A percentile compares a stretch with the other conserved stretches of the same genome.
These are phyloP conservation scores for Macquaria australasica DNA, from an alignment of 2,113 vertebrate genomes.

Conservation along the genomic window DNA sequence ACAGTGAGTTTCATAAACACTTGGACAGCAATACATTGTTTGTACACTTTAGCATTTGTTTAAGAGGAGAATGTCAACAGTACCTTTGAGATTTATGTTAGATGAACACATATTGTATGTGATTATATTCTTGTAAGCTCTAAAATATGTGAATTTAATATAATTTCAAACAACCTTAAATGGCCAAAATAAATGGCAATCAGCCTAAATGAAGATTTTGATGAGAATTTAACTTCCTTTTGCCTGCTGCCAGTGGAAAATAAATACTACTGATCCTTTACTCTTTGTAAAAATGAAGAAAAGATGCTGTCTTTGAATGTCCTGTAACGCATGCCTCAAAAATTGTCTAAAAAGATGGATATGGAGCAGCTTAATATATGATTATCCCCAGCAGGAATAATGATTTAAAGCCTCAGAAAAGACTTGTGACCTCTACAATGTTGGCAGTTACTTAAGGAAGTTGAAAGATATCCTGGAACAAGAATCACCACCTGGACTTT, in stretches of 20 bases:
- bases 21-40: background rate
- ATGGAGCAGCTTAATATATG: constrained; percentile 19
- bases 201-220: background rate
- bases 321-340: constrained; percentile 1
- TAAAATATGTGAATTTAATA: background rate
- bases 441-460: constrained; percentile 57
- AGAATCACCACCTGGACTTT: constrained; percentile 36
- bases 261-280: background rate
- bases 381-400: constrained; percentile 40
- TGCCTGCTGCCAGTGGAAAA: constrained; percentile 20
- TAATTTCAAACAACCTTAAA: background rate
- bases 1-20: constrained; percentile 15
- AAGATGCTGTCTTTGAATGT: constrained; percentile 15
- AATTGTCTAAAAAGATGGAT: constrained; percentile 45
- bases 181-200: background rate
- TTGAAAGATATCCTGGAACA: constrained; percentile 66
- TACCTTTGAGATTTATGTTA: background rate
- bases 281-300: constrained; percentile 15
- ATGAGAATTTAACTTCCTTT: background rate
- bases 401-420: constrained; percentile 50
- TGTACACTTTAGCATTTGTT: background rate
- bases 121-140: background rate
- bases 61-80: background rate
- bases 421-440: constrained; percentile 42
- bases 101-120: background rate